Base-by-base conservation (phyloP, 2,113 vertebrate species). In the Acanthisitta chloris region DNA sequence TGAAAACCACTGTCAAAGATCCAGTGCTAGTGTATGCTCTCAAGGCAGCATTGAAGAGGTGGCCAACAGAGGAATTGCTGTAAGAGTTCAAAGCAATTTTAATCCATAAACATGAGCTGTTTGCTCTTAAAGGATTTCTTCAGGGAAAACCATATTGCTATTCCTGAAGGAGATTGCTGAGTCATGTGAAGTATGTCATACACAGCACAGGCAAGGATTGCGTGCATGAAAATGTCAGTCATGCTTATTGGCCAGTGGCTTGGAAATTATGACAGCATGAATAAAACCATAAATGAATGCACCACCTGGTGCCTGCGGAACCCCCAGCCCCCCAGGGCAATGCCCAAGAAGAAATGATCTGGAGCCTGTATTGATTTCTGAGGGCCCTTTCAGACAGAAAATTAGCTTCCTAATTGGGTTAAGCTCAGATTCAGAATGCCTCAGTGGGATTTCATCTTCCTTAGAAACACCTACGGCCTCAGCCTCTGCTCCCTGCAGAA, bases 51-150 rank as follows among this genome's bases (percentile, higher is more conserved):
- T 64, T 54, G 82, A 90, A 62, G 76, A 49, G 55, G 82, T 97
- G 96, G 96, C 84, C 80, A 93, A 55, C 91, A 89, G 77, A 85
- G 34, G 94, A 92, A 94, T 38, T 85, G 80, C 58, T 49, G 65
- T 77, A 96, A 10, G 57, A 97, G 93, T 96, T 96, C 96, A 98
- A 97, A 90, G 94, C 40, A 21, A 86, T 96, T 85, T 91, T 76
- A 92, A 97, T 77, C 85, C 94, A 94, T 97, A 96, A 96, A 94
- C 86, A 97, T 94, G 96, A 97, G 71, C 95, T 97, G 88, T 91
- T 94, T 94, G 49, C 86, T 90, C 31, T 38, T 96, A 94, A 97
- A 95, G 64, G 59, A 71, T 81, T 64, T 92, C 91, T 88, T 95
- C 59, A 93, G 92, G 78, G 87, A 86, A 90, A 96, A 93, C 77